These are phyloP conservation scores for Sipha maydis DNA, from an alignment of 2,888 invertebrate genomes.

Conservation along the genomic window DNA sequence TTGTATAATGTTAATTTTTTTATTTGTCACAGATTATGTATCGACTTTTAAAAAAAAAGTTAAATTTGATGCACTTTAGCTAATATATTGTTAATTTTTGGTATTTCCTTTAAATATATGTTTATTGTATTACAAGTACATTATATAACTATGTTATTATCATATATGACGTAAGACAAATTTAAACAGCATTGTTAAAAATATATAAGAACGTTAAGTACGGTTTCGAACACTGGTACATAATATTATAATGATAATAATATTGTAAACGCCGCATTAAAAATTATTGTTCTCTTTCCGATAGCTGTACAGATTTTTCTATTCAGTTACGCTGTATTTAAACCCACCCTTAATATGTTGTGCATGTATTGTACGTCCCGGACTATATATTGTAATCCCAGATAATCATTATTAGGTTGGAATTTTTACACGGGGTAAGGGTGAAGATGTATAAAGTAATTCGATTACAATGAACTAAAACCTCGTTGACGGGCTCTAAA, in stretches of 20 bases:
- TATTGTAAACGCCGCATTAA: neutral
- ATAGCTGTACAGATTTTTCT: neutral
- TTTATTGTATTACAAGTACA: no score
- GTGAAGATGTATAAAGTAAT: conserved; percentile 32
- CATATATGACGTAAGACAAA: no score
- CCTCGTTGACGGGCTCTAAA: conserved; percentile 13
- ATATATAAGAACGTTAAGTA: neutral
- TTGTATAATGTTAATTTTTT: no score
- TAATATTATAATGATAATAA: neutral
- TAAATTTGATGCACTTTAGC: no score
- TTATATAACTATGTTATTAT: no score
- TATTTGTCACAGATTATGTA: no score
- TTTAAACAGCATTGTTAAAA: no score
- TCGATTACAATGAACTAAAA: conserved; percentile 22
- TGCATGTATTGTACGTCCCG: neutral
- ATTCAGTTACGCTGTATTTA: neutral
- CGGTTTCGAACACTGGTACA: neutral
- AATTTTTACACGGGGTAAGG: neutral
- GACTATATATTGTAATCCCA: neutral
- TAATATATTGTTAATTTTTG: no score
- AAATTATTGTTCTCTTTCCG: neutral
- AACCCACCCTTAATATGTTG: neutral
- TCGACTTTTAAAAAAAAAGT: no score
- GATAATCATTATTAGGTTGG: conserved; percentile 6
- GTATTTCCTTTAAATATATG: no score